Evolutionary conservation across 2,888 invertebrate genomes (phyloP).

Genomic region (Pediacus dermestoides): DNA sequence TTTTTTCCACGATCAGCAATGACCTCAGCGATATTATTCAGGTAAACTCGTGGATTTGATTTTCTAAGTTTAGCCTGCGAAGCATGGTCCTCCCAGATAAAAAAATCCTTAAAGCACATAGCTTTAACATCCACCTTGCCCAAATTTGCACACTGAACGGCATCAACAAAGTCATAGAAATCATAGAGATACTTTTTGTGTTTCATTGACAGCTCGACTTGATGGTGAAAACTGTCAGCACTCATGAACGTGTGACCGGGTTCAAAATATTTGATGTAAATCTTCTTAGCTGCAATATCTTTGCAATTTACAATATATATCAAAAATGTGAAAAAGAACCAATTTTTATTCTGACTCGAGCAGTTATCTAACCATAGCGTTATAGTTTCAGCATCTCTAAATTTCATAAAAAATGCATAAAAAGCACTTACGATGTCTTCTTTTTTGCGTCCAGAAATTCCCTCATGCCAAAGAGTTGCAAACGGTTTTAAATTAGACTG

Average conservation of each 20-base stretch:
- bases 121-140: slow-evolving; percentile 12
- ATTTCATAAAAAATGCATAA: slow-evolving; percentile 11
- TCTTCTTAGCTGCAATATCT: slow-evolving; percentile 9
- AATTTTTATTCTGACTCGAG: slow-evolving; percentile 15
- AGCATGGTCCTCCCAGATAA: slow-evolving; percentile 10
- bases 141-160: slow-evolving; percentile 14
- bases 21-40: slow-evolving; percentile 7
- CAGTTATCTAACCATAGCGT: slow-evolving; percentile 18
- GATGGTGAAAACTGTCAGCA: slow-evolving; percentile 14
- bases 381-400: slow-evolving; percentile 12
- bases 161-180: slow-evolving; percentile 17
- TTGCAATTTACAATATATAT: slow-evolving; percentile 13
- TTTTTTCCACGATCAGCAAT: too few relatives aligned
- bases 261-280: slow-evolving; percentile 11
- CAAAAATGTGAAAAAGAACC: slow-evolving; percentile 13
- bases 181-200: slow-evolving; percentile 13
- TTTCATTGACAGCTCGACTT: slow-evolving; percentile 12
- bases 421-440: slow-evolving; percentile 25
- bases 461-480: slow-evolving; percentile 34
- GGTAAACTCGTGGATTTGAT: slow-evolving; percentile 3
- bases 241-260: slow-evolving; percentile 13
- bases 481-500: too few relatives aligned
- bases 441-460: slow-evolving; percentile 19
- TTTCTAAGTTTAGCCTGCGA: slow-evolving; percentile 6
- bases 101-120: slow-evolving; percentile 13